Evolutionary conservation across 2,888 invertebrate genomes (phyloP).

Genomic region (Hydrotaea diabolus): DNA sequence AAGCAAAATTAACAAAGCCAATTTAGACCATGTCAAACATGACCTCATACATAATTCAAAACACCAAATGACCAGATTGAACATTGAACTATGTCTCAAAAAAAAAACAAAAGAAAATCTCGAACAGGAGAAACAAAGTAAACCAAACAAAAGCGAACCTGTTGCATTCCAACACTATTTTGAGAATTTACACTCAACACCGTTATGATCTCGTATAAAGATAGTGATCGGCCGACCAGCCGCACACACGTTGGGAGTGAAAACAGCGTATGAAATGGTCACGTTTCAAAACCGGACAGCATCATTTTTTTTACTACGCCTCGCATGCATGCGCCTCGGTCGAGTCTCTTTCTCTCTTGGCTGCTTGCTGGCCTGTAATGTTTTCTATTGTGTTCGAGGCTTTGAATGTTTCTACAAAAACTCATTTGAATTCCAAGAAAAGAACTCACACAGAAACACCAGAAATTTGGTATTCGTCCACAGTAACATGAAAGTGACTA

Average conservation of each 20-base stretch:
- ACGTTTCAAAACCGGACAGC: slow-evolving; percentile 10
- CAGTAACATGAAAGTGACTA: slow-evolving; percentile 25
- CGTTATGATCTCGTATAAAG: background rate
- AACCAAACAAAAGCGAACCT: slow-evolving; percentile 48
- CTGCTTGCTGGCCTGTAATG: background rate
- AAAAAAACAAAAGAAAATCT: background rate
- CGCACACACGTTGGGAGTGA: background rate
- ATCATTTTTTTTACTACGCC: background rate
- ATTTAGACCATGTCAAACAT: background rate
- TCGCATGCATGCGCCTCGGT: background rate
- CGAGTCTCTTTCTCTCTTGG: background rate
- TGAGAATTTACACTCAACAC: slow-evolving; percentile 12
- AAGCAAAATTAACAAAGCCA: background rate
- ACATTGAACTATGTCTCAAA: background rate
- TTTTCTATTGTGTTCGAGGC: background rate
- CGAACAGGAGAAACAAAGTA: background rate
- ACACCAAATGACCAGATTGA: background rate
- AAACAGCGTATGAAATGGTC: background rate
- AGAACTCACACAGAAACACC: background rate
- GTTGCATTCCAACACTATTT: slow-evolving; percentile 56
- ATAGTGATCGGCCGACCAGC: background rate
- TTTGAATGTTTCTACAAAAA: slow-evolving; percentile 63
- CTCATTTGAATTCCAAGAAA: slow-evolving; percentile 65
- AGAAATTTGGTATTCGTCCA: slow-evolving; percentile 51
- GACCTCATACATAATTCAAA: slow-evolving; percentile 13